These are phyloP conservation scores for Peromyscus maniculatus DNA, from an alignment of 2,113 vertebrate genomes.

Conservation along the genomic window DNA sequence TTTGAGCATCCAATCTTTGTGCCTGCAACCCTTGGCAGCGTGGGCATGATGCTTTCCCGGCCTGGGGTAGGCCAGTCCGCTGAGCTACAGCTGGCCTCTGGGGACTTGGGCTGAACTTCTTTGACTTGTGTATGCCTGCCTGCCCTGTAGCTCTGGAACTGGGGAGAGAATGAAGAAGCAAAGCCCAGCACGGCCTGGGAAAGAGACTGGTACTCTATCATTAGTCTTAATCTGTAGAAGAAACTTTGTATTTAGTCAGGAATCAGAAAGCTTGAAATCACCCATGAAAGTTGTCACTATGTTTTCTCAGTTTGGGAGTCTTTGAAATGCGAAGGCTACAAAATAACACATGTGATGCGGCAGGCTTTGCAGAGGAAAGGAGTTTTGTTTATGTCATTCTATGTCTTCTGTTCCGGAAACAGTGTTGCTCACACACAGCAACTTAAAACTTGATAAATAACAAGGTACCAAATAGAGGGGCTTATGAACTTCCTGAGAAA, in stretches of 20 bases:
- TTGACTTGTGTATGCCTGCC: not conserved
- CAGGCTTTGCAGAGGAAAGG: constrained; percentile 36
- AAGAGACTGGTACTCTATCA: not conserved
- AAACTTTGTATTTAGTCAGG: constrained; percentile 13
- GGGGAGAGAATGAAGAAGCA: no score
- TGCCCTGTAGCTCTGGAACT: not conserved
- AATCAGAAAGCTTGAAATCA: constrained; percentile 38
- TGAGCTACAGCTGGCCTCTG: not conserved
- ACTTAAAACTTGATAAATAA: constrained; percentile 51
- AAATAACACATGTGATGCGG: not conserved
- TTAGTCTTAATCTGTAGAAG: constrained; percentile 10
- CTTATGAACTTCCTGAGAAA: not conserved
- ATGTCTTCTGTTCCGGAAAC: not conserved
- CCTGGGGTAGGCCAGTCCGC: no score
- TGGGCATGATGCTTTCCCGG: not conserved
- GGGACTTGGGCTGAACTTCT: not conserved
- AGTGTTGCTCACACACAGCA: not conserved
- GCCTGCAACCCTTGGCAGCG: not conserved
- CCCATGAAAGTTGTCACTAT: not conserved
- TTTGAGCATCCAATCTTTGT: not conserved
- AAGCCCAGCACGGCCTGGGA: not conserved
- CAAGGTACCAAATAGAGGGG: not conserved
- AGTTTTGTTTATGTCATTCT: constrained; percentile 21
- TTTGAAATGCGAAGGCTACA: constrained; percentile 7
- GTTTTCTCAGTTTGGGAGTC: not conserved